A percentile compares a stretch with the other conserved stretches of the same genome.
Evolutionary conservation across 2,113 vertebrate species (phyloP).

Genomic region (Petrocephalus microphthalmus): DNA sequence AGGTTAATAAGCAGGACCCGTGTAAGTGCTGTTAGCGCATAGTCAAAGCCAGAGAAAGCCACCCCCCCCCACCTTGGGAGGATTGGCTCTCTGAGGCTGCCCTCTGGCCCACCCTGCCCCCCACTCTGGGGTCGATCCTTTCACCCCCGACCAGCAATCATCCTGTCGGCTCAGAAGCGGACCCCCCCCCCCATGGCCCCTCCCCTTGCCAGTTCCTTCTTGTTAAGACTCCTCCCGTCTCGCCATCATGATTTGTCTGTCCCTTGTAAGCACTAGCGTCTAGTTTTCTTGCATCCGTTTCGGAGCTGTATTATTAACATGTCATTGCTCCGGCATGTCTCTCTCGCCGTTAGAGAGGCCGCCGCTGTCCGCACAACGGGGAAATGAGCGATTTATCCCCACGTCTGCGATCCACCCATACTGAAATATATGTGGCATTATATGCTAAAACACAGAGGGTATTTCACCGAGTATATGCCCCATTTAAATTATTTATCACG

Average conservation of each 20-base stretch:
- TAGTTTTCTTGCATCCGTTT: constrained; percentile 19
- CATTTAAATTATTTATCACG: background rate
- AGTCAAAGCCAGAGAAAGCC: background rate
- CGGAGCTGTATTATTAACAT: constrained; percentile 25
- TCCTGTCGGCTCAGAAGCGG: background rate
- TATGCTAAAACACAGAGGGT: background rate
- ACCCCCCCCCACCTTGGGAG: background rate
- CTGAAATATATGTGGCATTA: background rate
- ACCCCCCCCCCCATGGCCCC: background rate
- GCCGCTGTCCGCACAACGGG: background rate
- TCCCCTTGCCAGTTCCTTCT: background rate
- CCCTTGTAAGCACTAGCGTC: background rate
- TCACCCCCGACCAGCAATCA: background rate
- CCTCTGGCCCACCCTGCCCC: background rate
- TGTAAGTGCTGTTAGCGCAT: background rate
- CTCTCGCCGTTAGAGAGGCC: no score
- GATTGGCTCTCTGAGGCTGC: background rate
- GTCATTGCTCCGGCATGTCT: background rate
- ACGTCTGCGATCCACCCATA: background rate
- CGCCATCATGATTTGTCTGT: background rate
- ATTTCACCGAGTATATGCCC: background rate
- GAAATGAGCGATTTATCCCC: background rate
- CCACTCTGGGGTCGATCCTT: background rate
- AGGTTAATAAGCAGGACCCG: background rate
- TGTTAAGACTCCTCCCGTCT: background rate